A percentile compares a stretch with the other conserved stretches of the same genome.
phyloP scores from a whole-genome alignment of 2,797 vertebrate species.

The Gadopsis bispinosus region DNA sequence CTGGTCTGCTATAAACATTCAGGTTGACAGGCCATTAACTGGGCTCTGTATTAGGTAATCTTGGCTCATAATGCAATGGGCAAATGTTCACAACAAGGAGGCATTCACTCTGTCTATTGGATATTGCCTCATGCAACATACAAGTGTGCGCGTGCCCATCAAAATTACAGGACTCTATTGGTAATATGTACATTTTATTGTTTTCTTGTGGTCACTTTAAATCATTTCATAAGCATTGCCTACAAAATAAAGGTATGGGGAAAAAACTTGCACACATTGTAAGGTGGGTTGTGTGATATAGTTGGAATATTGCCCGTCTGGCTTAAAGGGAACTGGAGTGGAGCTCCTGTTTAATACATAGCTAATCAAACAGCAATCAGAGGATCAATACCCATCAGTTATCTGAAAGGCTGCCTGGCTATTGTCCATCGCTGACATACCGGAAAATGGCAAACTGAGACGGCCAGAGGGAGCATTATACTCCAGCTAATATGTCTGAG shows the following conservation, averaged over 20 bases:
- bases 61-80: conserved; percentile 27
- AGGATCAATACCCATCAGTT: conserved; percentile 69
- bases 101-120: conserved; percentile 33
- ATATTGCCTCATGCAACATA: conserved; percentile 34
- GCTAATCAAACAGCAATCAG: conserved; percentile 58
- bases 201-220: conserved; percentile 26
- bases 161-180: conserved; percentile 18
- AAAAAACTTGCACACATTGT: not conserved
- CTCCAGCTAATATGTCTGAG: conserved; percentile 57
- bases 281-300: not conserved
- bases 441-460: conserved; percentile 50
- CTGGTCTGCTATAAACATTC: conserved; percentile 56
- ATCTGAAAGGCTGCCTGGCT: conserved; percentile 45
- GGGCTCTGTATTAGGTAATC: conserved; percentile 65
- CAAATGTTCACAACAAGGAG: conserved; percentile 49
- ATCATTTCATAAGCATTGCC: not conserved
- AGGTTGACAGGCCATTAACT: conserved; percentile 70
- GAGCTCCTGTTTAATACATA: conserved; percentile 48
- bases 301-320: conserved; percentile 16
- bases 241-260: not conserved
- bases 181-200: conserved; percentile 24
- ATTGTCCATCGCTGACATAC: conserved; percentile 52
- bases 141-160: conserved; percentile 35
- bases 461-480: conserved; percentile 46
- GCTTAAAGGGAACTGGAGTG: conserved; percentile 19